phyloP scores from a whole-genome alignment of 2,797 vertebrate species.

The Thaleichthys pacificus region DNA sequence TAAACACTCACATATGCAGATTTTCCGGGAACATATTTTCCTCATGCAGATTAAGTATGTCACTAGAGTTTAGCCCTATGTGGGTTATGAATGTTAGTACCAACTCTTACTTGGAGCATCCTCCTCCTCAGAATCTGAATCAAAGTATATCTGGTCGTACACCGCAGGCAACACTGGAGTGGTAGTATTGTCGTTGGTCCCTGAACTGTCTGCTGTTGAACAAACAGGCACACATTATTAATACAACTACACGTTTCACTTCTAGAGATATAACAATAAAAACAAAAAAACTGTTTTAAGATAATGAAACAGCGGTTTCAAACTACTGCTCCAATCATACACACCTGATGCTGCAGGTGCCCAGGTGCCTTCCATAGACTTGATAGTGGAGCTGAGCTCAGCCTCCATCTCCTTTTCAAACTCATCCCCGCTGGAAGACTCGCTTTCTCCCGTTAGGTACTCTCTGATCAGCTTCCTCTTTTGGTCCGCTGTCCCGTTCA shows the following conservation, averaged over 20 bases:
- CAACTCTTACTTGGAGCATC: constrained; percentile 64
- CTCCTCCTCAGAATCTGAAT: constrained; percentile 88
- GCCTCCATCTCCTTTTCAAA: constrained; percentile 99
- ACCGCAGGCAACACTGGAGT: constrained; percentile 49
- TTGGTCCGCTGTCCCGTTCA: constrained; percentile 90
- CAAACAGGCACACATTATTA: not conserved
- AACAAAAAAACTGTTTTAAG: not conserved
- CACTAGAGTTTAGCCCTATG: not conserved
- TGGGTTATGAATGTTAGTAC: not conserved
- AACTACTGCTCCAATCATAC: not conserved
- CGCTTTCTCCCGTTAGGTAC: constrained; percentile 96
- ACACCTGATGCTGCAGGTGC: constrained; percentile 39
- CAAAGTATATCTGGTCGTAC: constrained; percentile 92
- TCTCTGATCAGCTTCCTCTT: constrained; percentile 94
- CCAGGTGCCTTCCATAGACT: constrained; percentile 84
- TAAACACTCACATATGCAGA: not conserved
- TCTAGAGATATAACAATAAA: not conserved
- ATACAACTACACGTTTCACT: not conserved
- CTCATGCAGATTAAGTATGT: not conserved
- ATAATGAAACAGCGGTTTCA: not conserved
- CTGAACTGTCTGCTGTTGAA: constrained; percentile 60
- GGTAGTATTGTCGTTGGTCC: constrained; percentile 42
- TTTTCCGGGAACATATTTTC: not conserved
- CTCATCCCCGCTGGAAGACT: constrained; percentile 93
- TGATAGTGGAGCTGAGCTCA: constrained; percentile 88